phyloP scores from a whole-genome alignment of 2,113 vertebrate genomes.

The Glareola pratincola region DNA sequence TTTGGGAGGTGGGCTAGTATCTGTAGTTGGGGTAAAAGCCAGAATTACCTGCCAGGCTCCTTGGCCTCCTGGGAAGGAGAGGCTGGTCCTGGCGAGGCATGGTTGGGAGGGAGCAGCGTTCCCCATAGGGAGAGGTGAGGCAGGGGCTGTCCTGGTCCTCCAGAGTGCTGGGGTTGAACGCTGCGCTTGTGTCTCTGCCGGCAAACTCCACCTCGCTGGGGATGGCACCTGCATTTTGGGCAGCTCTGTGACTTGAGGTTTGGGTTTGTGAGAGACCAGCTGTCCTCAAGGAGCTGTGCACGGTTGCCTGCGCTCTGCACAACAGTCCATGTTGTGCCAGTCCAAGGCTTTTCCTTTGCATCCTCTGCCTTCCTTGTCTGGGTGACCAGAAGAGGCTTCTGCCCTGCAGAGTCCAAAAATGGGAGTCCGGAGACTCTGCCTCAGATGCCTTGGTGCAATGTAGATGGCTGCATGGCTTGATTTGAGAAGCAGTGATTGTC shows the following conservation, averaged over 20 bases:
- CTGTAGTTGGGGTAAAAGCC: background rate
- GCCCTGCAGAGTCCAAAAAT: background rate
- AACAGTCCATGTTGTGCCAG: background rate
- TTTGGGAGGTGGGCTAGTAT: background rate
- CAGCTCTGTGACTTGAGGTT: background rate
- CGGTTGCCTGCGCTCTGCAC: background rate
- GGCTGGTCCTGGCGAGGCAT: background rate
- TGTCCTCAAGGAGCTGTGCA: background rate
- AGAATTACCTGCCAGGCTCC: background rate
- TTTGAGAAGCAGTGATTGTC: background rate
- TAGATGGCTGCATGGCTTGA: background rate
- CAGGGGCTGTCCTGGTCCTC: background rate
- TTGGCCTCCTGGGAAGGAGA: background rate
- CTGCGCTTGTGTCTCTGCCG: background rate
- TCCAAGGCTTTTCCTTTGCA: background rate
- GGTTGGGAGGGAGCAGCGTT: background rate
- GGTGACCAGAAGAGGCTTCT: background rate
- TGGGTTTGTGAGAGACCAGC: background rate
- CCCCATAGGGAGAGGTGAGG: background rate
- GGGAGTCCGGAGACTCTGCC: background rate
- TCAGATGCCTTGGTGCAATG: fast-evolving
- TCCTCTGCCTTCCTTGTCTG: background rate
- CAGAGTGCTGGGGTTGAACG: fast-evolving
- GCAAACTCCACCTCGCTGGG: fast-evolving
- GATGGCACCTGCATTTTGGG: background rate